Evolutionary conservation across 2,797 vertebrate genomes (phyloP), one percentile per base, ranked within the genome.

Genomic region (Pampus argenteus): DNA sequence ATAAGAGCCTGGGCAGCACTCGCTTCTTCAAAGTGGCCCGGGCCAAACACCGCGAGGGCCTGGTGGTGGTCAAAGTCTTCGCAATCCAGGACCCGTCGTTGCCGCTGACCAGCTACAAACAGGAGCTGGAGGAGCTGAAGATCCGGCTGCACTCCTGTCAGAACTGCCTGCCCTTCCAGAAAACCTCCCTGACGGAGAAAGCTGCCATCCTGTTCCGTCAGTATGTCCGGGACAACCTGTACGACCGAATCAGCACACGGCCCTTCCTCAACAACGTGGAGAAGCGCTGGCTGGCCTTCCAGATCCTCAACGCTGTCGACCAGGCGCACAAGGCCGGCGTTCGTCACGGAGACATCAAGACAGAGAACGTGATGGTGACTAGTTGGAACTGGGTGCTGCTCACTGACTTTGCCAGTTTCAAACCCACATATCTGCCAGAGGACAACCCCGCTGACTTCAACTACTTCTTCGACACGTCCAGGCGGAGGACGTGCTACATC

Each of bases 381-480:
- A 99, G 97, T 92, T 99, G 98, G 98, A 99, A 98, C 89, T 99
- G 98, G 98, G 96, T 98, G 57, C 95, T 99, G 79, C 94, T 99
- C 1, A 98, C 97, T 0, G 98, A 99, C 90, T 98, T 99, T 58
- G 98, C 98, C 80, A 99, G 97, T 90, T 99, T 99, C 91, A 99
- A 99, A 69, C 98, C 98, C 64, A 99, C 97, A 0, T 98, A 96
- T 15, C 94, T 99, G 62, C 98, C 98, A 0, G 98, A 99, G 89
- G 98, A 99, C 92, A 99, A 99, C 89, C 98, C 97, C 0, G 98
- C 98, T 0, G 98, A 99, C 88, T 99, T 99, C 90, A 99, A 99
- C 91, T 99, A 99, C 86, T 99, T 99, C 88, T 99, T 99, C 9
- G 98, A 99, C 88, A 99, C 98, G 0, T 99, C 98, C 0, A 78